Conservation (phyloP, 2,113 vertebrate genomes). For the Cygnus atratus region DNA sequence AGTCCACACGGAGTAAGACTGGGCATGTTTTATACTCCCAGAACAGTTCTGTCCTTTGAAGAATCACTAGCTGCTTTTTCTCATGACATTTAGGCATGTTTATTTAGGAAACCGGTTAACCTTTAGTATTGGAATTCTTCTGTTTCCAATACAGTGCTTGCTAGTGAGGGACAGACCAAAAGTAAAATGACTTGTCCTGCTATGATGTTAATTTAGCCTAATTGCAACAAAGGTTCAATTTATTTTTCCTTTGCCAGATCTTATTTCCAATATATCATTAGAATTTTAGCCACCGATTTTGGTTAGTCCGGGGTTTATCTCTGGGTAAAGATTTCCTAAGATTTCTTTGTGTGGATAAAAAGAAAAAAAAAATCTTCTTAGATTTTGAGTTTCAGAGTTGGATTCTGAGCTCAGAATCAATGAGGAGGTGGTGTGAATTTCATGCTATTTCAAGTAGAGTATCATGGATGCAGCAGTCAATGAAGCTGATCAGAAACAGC, state of each 20-base stretch:
- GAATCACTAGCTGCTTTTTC: not conserved
- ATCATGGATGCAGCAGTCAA: not conserved
- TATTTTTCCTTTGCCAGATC: not conserved
- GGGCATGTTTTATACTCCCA: not conserved
- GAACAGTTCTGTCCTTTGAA: not conserved
- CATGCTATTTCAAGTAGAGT: conserved; percentile 8
- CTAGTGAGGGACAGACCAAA: not conserved
- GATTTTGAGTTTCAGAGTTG: not conserved
- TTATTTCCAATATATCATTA: not conserved
- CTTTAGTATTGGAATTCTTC: not conserved
- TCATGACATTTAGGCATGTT: not conserved
- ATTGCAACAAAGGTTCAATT: not conserved
- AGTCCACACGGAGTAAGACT: not conserved
- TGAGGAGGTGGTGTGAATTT: not conserved
- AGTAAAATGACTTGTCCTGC: not conserved
- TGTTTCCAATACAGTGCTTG: not conserved
- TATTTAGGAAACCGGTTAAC: not conserved
- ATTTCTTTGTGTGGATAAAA: not conserved
- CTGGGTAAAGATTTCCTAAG: not conserved
- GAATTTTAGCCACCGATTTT: not conserved
- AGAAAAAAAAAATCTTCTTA: not conserved
- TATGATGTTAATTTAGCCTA: not conserved
- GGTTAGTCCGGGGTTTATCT: not conserved
- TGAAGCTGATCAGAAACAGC: not conserved
- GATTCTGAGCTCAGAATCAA: not conserved